These are phyloP conservation scores for Oconnorella tubifera DNA, from an alignment of 2,888 invertebrate genomes.

Conservation along the genomic window DNA sequence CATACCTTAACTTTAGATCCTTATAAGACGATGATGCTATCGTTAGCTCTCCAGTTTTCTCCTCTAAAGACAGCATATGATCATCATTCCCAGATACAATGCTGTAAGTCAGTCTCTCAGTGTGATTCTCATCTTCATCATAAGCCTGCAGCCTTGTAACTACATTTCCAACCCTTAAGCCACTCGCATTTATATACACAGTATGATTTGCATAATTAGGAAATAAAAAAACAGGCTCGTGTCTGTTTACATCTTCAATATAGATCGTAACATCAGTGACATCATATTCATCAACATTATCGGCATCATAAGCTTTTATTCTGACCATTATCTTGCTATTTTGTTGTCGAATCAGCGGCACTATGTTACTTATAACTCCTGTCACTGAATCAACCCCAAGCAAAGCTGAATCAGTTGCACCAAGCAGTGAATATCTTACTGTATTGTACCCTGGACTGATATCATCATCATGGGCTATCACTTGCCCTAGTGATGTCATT, in stretches of 20 bases:
- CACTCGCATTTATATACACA: background rate
- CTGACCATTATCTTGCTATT: background rate
- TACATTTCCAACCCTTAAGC: background rate
- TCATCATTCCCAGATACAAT: background rate
- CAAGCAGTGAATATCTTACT: background rate
- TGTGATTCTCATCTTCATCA: background rate
- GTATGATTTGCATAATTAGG: background rate
- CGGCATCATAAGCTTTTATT: background rate
- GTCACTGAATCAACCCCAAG: background rate
- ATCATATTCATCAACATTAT: background rate
- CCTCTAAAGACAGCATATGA: background rate
- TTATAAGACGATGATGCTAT: too few species aligned
- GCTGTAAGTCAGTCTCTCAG: background rate
- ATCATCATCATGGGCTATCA: background rate
- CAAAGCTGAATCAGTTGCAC: background rate
- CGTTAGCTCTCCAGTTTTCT: background rate
- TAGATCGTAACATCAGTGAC: background rate
- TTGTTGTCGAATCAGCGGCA: background rate
- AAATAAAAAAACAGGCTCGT: background rate
- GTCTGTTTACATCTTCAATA: background rate
- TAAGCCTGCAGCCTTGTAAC: background rate
- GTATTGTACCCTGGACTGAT: background rate
- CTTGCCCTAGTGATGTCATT: background rate
- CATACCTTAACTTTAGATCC: too few species aligned
- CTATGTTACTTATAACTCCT: background rate